phyloP scores from a whole-genome alignment of 2,113 vertebrate species.

The Phodopus roborovskii region DNA sequence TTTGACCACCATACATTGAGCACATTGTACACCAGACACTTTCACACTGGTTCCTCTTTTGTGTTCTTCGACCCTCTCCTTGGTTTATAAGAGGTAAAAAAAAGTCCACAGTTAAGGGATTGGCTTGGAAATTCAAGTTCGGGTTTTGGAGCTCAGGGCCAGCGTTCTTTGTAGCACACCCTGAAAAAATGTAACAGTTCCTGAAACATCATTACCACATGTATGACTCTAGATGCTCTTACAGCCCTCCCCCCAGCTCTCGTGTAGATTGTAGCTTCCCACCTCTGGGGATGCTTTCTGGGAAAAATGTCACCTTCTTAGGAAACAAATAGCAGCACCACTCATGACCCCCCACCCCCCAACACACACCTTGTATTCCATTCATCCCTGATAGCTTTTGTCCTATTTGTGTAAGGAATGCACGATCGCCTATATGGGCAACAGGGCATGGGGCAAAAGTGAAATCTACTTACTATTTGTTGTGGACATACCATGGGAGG shows the following conservation, averaged over 20 bases:
- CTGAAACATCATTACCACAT: too few relatives aligned
- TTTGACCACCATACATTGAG: neutral
- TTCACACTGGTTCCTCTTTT: neutral
- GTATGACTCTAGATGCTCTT: neutral
- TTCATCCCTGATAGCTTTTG: neutral
- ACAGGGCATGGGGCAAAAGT: neutral
- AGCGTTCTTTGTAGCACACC: neutral
- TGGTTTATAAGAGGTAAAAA: constrained; percentile 3
- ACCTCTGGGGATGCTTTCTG: neutral
- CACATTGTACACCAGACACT: neutral
- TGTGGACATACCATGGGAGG: neutral
- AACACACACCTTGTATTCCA: too few relatives aligned
- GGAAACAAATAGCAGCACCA: neutral
- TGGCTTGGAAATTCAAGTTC: neutral
- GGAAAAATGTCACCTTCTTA: neutral
- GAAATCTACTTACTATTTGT: neutral
- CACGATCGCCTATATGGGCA: neutral
- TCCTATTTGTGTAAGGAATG: neutral
- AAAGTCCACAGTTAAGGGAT: neutral
- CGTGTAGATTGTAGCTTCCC: neutral
- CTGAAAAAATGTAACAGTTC: neutral
- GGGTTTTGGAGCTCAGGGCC: neutral
- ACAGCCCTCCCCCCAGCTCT: neutral
- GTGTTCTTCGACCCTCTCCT: neutral
- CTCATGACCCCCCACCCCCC: neutral